Evolutionary conservation across 2,113 vertebrate genomes (phyloP).

Genomic region (Etia nguti): DNA sequence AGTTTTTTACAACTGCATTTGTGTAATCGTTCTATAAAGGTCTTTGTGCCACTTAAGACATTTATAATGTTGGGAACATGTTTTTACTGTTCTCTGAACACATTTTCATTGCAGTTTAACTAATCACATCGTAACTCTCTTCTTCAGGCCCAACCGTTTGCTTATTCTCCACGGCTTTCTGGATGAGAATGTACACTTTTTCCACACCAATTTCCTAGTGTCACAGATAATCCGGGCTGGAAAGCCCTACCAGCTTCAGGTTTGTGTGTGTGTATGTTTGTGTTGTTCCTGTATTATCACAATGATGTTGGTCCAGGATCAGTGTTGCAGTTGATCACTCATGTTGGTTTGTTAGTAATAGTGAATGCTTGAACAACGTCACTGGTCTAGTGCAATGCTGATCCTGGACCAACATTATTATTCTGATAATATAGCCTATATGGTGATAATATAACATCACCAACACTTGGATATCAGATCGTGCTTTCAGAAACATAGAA

Average conservation of each 20-base stretch:
- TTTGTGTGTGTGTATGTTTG: slow-evolving; percentile 27
- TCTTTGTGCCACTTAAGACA: neutral
- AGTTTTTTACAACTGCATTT: neutral
- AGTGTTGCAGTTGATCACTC: neutral
- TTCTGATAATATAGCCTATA: neutral
- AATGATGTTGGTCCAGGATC: neutral
- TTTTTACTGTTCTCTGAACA: neutral
- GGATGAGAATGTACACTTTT: slow-evolving; percentile 99
- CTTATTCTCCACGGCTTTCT: slow-evolving; percentile 97
- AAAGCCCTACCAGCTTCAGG: slow-evolving; percentile 98
- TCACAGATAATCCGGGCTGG: slow-evolving; percentile 97
- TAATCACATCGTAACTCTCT: neutral
- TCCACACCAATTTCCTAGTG: slow-evolving; percentile 97
- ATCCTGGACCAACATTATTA: neutral
- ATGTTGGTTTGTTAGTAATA: neutral
- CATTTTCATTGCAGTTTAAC: neutral
- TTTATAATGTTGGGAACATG: neutral
- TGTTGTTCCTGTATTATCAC: neutral
- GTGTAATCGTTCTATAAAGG: neutral
- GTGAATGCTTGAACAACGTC: neutral
- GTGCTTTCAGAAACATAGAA: neutral
- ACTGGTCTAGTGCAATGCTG: neutral
- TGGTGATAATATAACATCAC: neutral
- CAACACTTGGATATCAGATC: neutral
- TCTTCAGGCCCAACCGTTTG: slow-evolving; percentile 88